Percentiles rank a stretch among this genome's conserved stretches.
These are phyloP conservation scores for Azemiops feae DNA, from an alignment of 2,113 vertebrate genomes.

Conservation along the genomic window DNA sequence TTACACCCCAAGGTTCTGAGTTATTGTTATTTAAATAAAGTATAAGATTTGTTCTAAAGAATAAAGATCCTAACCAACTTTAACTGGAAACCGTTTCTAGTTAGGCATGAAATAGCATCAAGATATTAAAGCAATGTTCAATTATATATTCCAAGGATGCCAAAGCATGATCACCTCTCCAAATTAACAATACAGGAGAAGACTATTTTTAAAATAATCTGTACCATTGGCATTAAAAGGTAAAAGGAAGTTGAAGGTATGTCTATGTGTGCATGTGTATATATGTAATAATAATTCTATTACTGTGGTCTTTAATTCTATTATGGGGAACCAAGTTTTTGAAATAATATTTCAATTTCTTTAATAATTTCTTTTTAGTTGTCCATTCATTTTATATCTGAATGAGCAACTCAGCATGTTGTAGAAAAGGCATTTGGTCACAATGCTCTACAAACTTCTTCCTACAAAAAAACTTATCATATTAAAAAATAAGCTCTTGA, in stretches of 20 bases:
- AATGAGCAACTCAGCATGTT: conserved; percentile 17
- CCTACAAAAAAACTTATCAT: neutral
- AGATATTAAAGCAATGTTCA: neutral
- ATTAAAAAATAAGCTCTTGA: accelerated
- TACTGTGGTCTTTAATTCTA: neutral
- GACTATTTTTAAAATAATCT: neutral
- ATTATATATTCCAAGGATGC: neutral
- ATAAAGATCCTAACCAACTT: neutral
- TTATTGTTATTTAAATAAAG: neutral
- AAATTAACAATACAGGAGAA: neutral
- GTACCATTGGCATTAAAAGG: neutral
- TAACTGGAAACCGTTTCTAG: neutral
- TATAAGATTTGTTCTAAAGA: neutral
- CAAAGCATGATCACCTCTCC: neutral
- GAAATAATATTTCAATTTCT: neutral
- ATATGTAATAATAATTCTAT: neutral
- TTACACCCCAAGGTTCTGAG: too few species aligned
- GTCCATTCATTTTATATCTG: conserved; percentile 8
- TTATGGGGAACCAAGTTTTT: neutral
- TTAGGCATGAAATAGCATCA: neutral
- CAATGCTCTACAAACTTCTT: neutral
- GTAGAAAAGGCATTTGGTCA: conserved; percentile 3
- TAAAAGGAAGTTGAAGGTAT: neutral
- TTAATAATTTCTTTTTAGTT: neutral
- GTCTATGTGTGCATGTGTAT: neutral